phyloP scores from a whole-genome alignment of 2,113 vertebrate species.

The Phalacrocorax aristotelis region DNA sequence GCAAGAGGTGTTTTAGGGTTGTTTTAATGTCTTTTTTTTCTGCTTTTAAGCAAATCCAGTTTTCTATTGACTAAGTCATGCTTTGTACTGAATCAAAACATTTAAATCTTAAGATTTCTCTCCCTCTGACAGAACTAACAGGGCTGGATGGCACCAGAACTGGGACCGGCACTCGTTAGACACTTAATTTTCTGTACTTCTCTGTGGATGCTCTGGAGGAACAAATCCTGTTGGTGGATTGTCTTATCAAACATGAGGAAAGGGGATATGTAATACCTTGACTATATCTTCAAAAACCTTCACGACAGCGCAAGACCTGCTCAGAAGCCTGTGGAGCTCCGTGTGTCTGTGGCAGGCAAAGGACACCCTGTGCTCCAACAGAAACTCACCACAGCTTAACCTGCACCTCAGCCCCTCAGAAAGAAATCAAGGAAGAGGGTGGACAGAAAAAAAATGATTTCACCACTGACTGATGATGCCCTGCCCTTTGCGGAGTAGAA shows the following conservation, averaged over 20 bases:
- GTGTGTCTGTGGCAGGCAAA: background rate
- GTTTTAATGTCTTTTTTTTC: background rate
- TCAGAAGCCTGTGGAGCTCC: background rate
- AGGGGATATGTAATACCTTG: background rate
- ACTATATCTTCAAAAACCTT: background rate
- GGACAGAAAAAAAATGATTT: background rate
- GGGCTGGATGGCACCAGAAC: background rate
- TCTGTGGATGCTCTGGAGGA: background rate
- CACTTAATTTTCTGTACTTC: background rate
- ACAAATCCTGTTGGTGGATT: background rate
- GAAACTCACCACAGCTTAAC: background rate
- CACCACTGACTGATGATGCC: background rate
- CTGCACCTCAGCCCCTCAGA: accelerated
- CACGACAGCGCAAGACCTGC: background rate
- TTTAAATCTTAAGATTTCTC: background rate
- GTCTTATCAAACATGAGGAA: background rate
- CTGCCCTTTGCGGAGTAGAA: background rate
- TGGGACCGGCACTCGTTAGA: background rate
- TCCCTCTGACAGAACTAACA: background rate
- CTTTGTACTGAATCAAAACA: background rate
- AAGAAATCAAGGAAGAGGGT: background rate
- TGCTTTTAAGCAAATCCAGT: background rate
- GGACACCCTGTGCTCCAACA: background rate
- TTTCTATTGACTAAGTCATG: background rate
- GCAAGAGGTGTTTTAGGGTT: background rate